Percentiles rank a stretch among this genome's conserved stretches.
Conservation (phyloP, 2,797 vertebrate species). For the Peromyscus melanophrys region DNA sequence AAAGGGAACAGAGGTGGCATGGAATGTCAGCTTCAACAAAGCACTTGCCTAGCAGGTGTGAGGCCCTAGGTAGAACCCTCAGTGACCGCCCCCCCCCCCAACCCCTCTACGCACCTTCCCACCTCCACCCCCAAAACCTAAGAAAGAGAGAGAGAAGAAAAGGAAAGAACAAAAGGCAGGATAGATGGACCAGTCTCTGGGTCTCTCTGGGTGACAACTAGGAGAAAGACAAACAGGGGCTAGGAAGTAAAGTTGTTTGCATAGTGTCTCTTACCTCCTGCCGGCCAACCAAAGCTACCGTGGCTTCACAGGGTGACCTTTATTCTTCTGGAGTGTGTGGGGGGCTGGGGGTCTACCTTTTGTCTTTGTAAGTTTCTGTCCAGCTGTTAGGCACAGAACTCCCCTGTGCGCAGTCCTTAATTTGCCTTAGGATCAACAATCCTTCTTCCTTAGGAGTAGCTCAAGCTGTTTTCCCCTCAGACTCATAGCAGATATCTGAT, state of each 20-base stretch:
- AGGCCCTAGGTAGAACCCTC: background rate
- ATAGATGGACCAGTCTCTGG: background rate
- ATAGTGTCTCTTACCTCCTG: background rate
- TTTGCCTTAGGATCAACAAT: background rate
- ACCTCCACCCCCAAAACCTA: background rate
- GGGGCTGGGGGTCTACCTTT: background rate
- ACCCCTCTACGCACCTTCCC: background rate
- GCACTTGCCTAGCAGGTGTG: background rate
- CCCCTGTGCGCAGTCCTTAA: background rate
- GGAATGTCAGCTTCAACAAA: background rate
- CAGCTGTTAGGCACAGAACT: background rate
- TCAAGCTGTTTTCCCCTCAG: background rate
- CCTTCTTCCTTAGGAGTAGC: background rate
- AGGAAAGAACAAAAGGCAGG: background rate
- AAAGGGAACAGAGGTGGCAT: background rate
- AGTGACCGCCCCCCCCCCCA: too few species aligned
- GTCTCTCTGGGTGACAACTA: background rate
- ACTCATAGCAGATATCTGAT: background rate
- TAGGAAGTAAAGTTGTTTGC: background rate
- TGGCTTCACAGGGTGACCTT: background rate
- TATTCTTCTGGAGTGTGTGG: background rate
- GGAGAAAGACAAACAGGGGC: background rate
- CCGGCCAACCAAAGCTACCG: background rate
- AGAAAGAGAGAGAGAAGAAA: background rate
- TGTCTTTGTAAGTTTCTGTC: constrained; percentile 14